These are phyloP conservation scores for Acridotheres tristis DNA, from an alignment of 2,797 vertebrate species.

Conservation along the genomic window DNA sequence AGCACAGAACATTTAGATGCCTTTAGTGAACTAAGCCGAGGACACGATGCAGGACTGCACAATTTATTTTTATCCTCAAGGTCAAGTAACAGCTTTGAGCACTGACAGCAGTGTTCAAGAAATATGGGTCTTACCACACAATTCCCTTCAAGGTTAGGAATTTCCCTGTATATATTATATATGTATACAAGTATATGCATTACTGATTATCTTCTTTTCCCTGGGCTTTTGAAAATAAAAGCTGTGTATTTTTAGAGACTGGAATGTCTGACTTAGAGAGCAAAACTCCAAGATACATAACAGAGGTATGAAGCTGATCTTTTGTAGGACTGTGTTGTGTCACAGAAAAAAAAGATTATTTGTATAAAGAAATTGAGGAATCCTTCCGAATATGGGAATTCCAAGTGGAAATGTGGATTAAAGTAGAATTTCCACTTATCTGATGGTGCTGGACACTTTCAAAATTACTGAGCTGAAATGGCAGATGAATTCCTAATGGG, in stretches of 20 bases:
- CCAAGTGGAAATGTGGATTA: not conserved
- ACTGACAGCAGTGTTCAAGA: not conserved
- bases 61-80: conserved; percentile 55
- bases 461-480: not conserved
- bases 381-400: not conserved
- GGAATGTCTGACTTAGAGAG: not conserved
- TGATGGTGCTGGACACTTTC: not conserved
- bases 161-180: not conserved
- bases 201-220: not conserved
- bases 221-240: not conserved
- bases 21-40: not conserved
- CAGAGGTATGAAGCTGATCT: not conserved
- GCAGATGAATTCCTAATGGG: not conserved
- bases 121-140: not conserved
- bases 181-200: not conserved
- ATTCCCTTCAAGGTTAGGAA: not conserved
- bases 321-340: not conserved
- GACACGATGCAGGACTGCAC: not conserved
- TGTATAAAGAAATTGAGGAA: not conserved
- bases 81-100: conserved; percentile 14
- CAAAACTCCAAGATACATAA: not conserved
- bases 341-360: not conserved
- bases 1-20: not conserved
- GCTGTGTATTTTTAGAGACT: not conserved
- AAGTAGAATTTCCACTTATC: not conserved